Evolutionary conservation across 2,797 vertebrate species (phyloP).

Genomic region (Toxotes lorentzi): DNA sequence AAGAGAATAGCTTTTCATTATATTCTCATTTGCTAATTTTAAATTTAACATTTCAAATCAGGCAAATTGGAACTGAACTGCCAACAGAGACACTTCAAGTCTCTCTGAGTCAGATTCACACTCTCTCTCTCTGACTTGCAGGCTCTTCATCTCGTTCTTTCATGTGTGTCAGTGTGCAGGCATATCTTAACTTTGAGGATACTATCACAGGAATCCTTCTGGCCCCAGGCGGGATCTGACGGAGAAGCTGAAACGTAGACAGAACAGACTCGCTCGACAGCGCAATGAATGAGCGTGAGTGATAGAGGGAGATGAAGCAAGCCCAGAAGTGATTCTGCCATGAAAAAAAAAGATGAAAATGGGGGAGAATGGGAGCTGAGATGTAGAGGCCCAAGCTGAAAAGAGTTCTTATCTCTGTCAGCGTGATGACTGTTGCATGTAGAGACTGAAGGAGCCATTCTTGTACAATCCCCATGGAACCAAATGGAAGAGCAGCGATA

Average conservation of each 20-base stretch:
- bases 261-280: slow-evolving; percentile 46
- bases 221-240: slow-evolving; percentile 59
- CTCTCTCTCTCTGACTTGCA: slow-evolving; percentile 14
- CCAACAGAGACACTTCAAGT: slow-evolving; percentile 9
- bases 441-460: not conserved
- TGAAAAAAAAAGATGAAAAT: slow-evolving; percentile 56
- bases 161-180: slow-evolving; percentile 46
- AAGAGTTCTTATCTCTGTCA: slow-evolving; percentile 48
- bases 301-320: slow-evolving; percentile 66
- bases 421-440: slow-evolving; percentile 8
- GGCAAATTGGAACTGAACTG: slow-evolving; percentile 32
- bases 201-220: slow-evolving; percentile 60
- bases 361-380: slow-evolving; percentile 42
- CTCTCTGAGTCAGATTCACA: not conserved
- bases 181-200: slow-evolving; percentile 58
- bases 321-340: slow-evolving; percentile 50
- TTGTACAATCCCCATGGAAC: not conserved
- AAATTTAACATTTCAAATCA: slow-evolving; percentile 29
- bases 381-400: slow-evolving; percentile 13
- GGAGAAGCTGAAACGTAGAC: slow-evolving; percentile 52
- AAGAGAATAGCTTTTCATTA: not conserved
- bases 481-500: slow-evolving; percentile 13
- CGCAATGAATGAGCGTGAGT: slow-evolving; percentile 50
- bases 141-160: slow-evolving; percentile 28
- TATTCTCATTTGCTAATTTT: slow-evolving; percentile 35